Evolutionary conservation across 1,140 invertebrate species (phyloP), one percentile per base, ranked within the genome.

Genomic region (Drosophila lini): DNA sequence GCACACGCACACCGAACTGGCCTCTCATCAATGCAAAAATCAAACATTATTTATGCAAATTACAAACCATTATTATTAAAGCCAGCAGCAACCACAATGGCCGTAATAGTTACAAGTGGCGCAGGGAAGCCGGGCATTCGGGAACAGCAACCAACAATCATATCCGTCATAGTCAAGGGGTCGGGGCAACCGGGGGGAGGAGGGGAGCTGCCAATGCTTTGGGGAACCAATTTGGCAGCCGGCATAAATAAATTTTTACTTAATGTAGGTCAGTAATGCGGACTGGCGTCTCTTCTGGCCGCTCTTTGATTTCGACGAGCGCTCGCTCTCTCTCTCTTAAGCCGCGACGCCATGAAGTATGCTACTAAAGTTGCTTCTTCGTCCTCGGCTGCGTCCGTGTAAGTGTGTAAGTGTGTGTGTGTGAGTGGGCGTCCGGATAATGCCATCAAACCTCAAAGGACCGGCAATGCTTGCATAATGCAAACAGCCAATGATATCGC

Each of bases 21-120:
- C 13, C 44, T 38, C 13, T 47, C 76, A 76, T 71, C 77, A 67
- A 70, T 80, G 80, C 71, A 82, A 80, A 78, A 89, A 88, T 83
- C 77, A 80, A 70, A 64, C 84, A 86, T 86, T 86, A 88, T 88
- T 83, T 88, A 88, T 88, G 83, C 84, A 88, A 89, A 88, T 88
- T 89, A 80, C 83, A 89, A 74, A 25, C 80, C 83, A 88, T 89
- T 88, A 83, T 88, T 88, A 88, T 88, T 88, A 83, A 81, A 88
- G 80, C 76, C 84, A 70, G 57, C 41, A 65, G 57, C 44, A 62
- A 41, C 53, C 62, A 61, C 60, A 62, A 25, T 50, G 71, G 48
- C 58, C 60, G 50, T 34, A 60, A 62, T 38, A 76, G 58, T 47
- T 42, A 53, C 48, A 19, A 42, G 60, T 32, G 11, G 32, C 13